Evolutionary conservation across 2,797 vertebrate genomes (phyloP).

Genomic region (Vespertilio murinus): DNA sequence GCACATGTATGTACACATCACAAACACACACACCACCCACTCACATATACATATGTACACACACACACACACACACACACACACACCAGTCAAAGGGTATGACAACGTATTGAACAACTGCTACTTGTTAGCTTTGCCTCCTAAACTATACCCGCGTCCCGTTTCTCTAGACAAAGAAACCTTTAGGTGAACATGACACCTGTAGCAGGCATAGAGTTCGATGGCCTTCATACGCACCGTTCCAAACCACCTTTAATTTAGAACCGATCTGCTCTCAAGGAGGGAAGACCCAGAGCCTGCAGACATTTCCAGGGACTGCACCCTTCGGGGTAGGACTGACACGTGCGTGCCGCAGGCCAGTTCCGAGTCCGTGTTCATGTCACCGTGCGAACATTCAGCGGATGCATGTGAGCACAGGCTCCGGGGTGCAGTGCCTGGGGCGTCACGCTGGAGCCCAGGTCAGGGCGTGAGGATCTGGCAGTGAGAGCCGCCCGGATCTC

Average conservation of each 20-base stretch:
- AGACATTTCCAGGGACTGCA: background rate
- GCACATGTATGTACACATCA: too few species aligned
- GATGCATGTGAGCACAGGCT: background rate
- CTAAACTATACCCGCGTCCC: conserved; percentile 61
- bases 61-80: background rate
- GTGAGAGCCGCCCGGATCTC: background rate
- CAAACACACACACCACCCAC: too few species aligned
- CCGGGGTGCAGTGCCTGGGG: background rate
- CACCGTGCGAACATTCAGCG: background rate
- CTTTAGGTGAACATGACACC: background rate
- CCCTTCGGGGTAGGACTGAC: background rate
- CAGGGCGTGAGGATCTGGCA: background rate
- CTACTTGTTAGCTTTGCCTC: conserved; percentile 46
- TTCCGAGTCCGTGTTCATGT: background rate
- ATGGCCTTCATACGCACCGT: background rate
- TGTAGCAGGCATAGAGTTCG: background rate
- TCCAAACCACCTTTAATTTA: background rate
- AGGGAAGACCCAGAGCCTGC: background rate
- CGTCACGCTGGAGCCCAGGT: background rate
- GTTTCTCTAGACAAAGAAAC: conserved; percentile 44
- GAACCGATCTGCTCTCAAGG: background rate
- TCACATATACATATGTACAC: too few species aligned
- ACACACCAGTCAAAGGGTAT: conserved; percentile 47
- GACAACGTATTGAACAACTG: conserved; percentile 27
- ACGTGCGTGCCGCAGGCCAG: background rate